Base-by-base conservation (phyloP, 1,140 invertebrate species). In the Bombyx mori region DNA sequence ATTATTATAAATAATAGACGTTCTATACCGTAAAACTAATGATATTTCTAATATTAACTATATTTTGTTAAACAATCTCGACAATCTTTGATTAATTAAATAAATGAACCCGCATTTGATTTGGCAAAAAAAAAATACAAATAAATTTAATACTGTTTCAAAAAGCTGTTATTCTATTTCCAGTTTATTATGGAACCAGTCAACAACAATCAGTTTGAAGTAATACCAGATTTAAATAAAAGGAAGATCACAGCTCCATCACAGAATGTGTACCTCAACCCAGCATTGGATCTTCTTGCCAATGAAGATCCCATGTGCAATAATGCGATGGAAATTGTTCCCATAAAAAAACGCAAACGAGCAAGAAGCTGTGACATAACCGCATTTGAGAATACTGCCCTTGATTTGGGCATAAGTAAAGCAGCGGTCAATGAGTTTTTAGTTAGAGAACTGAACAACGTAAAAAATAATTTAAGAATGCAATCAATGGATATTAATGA, bases 281-380 rank as follows among this genome's bases (percentile, higher is more conserved):
- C 88, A 18, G 88, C 80, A 0, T 60, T 89, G 9, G 86, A 88
- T 51, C 65, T 89, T 1, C 72, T 89, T 0, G 79, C 72, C 5
- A 88, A 84, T 52, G 88, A 89, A 12, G 88, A 89, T 54, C 73
- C 77, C 7, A 89, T 88, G 71, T 86, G 84, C 57, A 89, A 89
- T 69, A 89, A 77, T 0, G 77, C 75, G 6, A 89, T 89, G 88
- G 88, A 89, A 76, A 74, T 89, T 26, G 78, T 77, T 44, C 84
- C 86, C 0, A 68, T 66, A 44, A 89, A 88, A 62, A 75, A 81
- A 64, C 67, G 79, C 0, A 83, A 88, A 67, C 61, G 79, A 47
- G 75, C 75, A 7, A 79, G 73, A 52, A 85, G 79, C 53, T 79
- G 76, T 60, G 84, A 86, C 48, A 75, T 80, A 44, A 68, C 63